These are phyloP conservation scores for Kuschelorhynchus macadamiae DNA, from an alignment of 2,888 invertebrate species.

Conservation along the genomic window DNA sequence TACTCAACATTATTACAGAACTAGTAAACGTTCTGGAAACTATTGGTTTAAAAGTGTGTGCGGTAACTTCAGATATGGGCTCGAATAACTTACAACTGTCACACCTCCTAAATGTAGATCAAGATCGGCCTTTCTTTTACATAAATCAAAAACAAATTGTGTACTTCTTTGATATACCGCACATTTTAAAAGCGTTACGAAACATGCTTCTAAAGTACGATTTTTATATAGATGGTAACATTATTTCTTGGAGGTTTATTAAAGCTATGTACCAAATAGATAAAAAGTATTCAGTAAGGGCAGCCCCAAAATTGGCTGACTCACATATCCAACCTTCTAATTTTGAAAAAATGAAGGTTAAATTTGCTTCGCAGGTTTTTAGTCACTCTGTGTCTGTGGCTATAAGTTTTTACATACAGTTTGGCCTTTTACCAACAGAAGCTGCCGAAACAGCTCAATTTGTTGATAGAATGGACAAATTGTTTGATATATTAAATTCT, in stretches of 20 bases:
- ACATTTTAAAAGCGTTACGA: constrained; percentile 26
- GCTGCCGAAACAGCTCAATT: no score
- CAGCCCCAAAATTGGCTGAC: constrained; percentile 6
- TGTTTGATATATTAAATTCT: no score
- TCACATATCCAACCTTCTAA: no score
- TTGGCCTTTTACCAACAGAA: no score
- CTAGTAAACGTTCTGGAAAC: neutral
- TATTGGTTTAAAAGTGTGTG: constrained; percentile 12
- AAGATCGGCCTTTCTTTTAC: constrained; percentile 15
- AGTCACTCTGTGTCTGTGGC: no score
- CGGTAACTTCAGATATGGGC: constrained; percentile 13
- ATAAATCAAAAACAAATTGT: constrained; percentile 21
- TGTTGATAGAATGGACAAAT: no score
- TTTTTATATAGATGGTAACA: constrained; percentile 22
- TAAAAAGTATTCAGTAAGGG: neutral
- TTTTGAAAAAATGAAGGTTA: constrained; percentile 22
- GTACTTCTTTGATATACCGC: constrained; percentile 33
- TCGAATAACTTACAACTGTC: constrained; percentile 10
- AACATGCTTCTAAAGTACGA: constrained; percentile 10
- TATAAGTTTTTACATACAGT: no score
- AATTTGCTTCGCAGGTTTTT: no score
- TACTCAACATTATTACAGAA: neutral
- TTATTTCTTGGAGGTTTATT: constrained; percentile 23
- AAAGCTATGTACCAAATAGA: neutral
- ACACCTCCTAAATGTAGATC: constrained; percentile 1